Base-by-base conservation (phyloP, 2,113 vertebrate genomes). In the Nansenia antarctica region DNA sequence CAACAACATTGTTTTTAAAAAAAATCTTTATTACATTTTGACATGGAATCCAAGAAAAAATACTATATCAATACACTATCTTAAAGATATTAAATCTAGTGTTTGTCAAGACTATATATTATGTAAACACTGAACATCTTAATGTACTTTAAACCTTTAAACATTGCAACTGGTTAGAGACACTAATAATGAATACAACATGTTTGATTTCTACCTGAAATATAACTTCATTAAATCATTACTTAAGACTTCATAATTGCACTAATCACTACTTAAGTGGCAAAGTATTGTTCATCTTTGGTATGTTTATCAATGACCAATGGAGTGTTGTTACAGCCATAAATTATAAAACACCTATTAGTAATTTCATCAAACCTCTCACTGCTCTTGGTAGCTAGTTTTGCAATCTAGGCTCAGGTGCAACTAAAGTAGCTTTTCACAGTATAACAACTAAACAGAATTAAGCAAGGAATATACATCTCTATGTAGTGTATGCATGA, bases 361-460 rank as follows among this genome's bases (percentile, higher is more conserved):
- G 24, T 8, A 0, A 32, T 20, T 58, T 30, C 1, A 49, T 20
- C 15, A 49, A 49, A 49, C 45, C 1, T 20, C 3, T 20, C 20
- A 6, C 20, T 7, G 18, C 45, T 49, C 15, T 20, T 7, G 14
- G 26, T 58, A 58, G 29, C 27, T 15, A 5, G 35, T 24, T 9
- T 64, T 26, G 30, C 32, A 20, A 20, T 61, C 39, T 42, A 39
- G 59, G 58, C 57, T 45, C 62, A 68, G 45, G n/a, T 31, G 20
- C 60, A 30, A 34, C 32, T 58, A 64, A 39, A 53, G 26, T 3
- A 49, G 26, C 18, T 42, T 29, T 72, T 74, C 63, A 78, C 67
- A 65, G 39, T 57, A 30, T 3, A 22, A 15, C 29, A 31, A 55
- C 9, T 5, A 59, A 59, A 35, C 18, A 29, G n/a, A 27, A 9